Evolutionary conservation across 2,888 invertebrate genomes (phyloP).

Genomic region (Tuberolachnus salignus): DNA sequence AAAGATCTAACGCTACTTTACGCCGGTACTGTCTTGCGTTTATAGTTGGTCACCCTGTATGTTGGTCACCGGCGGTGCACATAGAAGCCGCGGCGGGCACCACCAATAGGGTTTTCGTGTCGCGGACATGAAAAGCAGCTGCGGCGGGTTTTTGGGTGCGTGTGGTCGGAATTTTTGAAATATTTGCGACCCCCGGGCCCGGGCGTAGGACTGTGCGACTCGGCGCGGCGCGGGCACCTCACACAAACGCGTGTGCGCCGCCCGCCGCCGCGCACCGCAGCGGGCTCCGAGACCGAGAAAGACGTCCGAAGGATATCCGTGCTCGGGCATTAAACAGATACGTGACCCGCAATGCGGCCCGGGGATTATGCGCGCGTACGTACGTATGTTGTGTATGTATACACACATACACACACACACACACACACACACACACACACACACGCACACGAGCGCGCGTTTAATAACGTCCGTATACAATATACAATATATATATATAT

Average conservation of each 20-base stretch:
- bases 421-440: slow-evolving; percentile 37
- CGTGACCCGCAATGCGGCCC: slow-evolving; percentile 55
- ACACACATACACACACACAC: background rate
- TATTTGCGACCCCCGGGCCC: slow-evolving; percentile 43
- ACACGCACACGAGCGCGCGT: slow-evolving; percentile 8
- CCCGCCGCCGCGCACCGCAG: background rate
- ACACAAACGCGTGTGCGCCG: no score
- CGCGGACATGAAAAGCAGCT: slow-evolving; percentile 7
- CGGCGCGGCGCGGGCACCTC: background rate
- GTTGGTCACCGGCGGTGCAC: no score
- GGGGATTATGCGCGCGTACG: slow-evolving; percentile 48
- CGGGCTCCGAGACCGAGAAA: slow-evolving; percentile 20
- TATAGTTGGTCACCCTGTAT: no score
- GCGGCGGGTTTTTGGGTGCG: slow-evolving; percentile 22
- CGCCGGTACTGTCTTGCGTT: no score
- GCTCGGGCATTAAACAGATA: slow-evolving; percentile 55
- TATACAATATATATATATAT: background rate
- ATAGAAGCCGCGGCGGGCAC: background rate
- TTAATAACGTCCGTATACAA: slow-evolving; percentile 37
- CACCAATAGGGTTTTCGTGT: slow-evolving; percentile 14
- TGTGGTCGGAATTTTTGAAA: slow-evolving; percentile 56
- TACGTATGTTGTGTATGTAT: no score
- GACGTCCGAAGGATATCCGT: slow-evolving; percentile 55
- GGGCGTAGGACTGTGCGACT: slow-evolving; percentile 9
- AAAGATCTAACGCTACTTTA: no score